These are phyloP conservation scores for Tenthredo distinguenda DNA, from an alignment of 2,888 invertebrate species.

Conservation along the genomic window DNA sequence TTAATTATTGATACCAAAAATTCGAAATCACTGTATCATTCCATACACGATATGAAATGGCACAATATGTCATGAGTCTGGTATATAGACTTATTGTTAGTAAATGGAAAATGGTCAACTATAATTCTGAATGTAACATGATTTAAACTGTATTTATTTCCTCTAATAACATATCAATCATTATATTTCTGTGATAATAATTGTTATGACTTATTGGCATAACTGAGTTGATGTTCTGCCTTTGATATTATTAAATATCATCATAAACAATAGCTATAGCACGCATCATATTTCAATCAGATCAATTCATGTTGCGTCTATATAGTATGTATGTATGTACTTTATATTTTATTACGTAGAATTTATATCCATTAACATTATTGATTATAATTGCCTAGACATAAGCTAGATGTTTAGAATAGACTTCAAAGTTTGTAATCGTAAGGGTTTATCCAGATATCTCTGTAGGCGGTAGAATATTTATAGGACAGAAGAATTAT, in stretches of 20 bases:
- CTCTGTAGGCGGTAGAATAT: slow-evolving; percentile 30
- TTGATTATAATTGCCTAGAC: slow-evolving; percentile 46
- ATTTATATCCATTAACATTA: slow-evolving; percentile 47
- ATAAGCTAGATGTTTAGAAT: slow-evolving; percentile 45
- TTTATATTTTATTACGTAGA: slow-evolving; percentile 39
- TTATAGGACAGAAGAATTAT: slow-evolving; percentile 56
- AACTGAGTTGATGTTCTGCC: slow-evolving; percentile 7
- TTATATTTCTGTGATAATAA: slow-evolving; percentile 2
- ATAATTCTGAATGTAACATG: slow-evolving; percentile 41
- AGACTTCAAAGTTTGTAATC: slow-evolving; percentile 38
- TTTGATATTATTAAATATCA: background rate
- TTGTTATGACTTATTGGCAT: background rate
- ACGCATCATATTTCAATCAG: background rate
- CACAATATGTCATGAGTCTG: slow-evolving; percentile 16
- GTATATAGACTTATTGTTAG: slow-evolving; percentile 3
- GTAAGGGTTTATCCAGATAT: background rate
- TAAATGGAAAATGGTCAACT: slow-evolving; percentile 17
- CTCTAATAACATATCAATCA: slow-evolving; percentile 10
- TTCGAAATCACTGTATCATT: background rate
- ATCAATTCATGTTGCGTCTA: slow-evolving; percentile 42
- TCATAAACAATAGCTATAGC: slow-evolving; percentile 31
- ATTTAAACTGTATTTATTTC: slow-evolving; percentile 41
- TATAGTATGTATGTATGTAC: slow-evolving; percentile 9
- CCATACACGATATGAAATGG: background rate
- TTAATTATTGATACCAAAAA: background rate